Conservation (phyloP, 2,113 vertebrate genomes). For the Ondatra zibethicus region DNA sequence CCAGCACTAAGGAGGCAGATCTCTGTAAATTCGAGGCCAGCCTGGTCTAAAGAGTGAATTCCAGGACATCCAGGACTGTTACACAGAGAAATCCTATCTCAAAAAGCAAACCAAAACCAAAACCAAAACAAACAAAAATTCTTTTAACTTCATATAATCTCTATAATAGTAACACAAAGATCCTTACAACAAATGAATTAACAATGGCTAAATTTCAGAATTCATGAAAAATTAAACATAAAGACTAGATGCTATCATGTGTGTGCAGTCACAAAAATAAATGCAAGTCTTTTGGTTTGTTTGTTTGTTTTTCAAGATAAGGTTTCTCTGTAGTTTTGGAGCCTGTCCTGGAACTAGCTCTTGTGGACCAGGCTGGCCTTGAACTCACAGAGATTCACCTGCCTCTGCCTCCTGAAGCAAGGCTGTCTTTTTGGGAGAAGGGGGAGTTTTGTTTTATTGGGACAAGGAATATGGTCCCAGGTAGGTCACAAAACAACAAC, state of each 20-base stretch:
- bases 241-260: neutral
- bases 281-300: neutral
- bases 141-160: neutral
- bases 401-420: no score
- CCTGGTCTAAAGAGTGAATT: neutral
- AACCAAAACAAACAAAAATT: neutral
- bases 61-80: neutral
- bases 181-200: neutral
- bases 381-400: no score
- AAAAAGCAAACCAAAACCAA: neutral
- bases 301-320: no score
- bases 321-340: no score
- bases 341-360: no score
- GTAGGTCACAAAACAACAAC: neutral
- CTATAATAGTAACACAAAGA: neutral
- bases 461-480: neutral
- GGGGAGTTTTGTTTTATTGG: no score
- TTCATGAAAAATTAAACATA: neutral
- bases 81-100: neutral
- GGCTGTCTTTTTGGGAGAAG: no score
- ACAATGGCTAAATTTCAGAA: conserved; percentile 26
- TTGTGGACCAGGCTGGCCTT: no score
- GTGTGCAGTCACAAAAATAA: neutral
- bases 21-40: neutral
- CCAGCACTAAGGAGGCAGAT: neutral